phyloP scores from a whole-genome alignment of 2,113 vertebrate genomes.

The Ovibos moschatus region DNA sequence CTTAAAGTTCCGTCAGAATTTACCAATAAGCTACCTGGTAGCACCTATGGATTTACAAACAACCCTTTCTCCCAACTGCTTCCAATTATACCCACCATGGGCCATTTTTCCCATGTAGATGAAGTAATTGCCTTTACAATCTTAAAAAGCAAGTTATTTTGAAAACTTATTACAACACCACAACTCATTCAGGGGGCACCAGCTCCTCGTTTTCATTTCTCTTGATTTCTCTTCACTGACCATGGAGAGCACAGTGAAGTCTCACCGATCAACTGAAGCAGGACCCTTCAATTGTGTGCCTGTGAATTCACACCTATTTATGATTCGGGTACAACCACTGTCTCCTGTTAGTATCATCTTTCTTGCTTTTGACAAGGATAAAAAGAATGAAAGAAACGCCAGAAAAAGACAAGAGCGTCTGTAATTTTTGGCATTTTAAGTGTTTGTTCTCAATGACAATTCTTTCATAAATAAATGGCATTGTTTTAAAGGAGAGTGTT shows the following conservation, averaged over 20 bases:
- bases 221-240: slow-evolving; percentile 3
- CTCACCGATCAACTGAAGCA: slow-evolving; percentile 25
- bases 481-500: slow-evolving; percentile 8
- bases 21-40: neutral
- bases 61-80: neutral
- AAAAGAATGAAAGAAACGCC: neutral
- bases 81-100: neutral
- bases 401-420: neutral
- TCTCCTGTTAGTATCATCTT: neutral
- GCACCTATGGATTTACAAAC: neutral
- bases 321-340: neutral
- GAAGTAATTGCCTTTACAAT: neutral
- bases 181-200: neutral
- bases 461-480: slow-evolving; percentile 13
- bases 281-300: neutral
- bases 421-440: slow-evolving; percentile 2
- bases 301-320: neutral
- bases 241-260: neutral
- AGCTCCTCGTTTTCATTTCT: slow-evolving; percentile 33
- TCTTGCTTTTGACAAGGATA: neutral
- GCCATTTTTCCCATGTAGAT: neutral
- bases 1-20: neutral
- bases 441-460: slow-evolving; percentile 7
- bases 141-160: slow-evolving; percentile 25
- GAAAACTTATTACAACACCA: neutral